A percentile compares a stretch with the other conserved stretches of the same genome.
phyloP scores from a whole-genome alignment of 2,113 vertebrate species.

The Symphodus melops region DNA sequence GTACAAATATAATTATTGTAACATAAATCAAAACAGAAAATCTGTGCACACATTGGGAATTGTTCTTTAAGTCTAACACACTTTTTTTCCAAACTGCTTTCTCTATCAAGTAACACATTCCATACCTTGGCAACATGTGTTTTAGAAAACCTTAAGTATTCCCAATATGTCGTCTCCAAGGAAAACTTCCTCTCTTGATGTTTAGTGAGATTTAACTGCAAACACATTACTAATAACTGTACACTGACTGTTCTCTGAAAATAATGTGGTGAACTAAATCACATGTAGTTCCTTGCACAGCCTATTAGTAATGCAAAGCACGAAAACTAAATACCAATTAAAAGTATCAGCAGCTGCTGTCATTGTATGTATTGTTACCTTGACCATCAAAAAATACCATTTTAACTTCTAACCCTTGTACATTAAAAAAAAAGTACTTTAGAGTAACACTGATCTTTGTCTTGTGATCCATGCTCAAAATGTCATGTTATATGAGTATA shows the following conservation, averaged over 20 bases:
- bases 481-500: neutral
- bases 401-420: neutral
- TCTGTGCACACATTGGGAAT: too few species aligned
- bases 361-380: neutral
- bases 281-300: conserved; percentile 1
- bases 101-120: neutral
- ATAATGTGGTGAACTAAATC: conserved; percentile 13
- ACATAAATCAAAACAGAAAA: too few species aligned
- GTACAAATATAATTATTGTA: too few species aligned
- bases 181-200: neutral
- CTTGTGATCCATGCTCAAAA: neutral
- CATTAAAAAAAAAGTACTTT: neutral
- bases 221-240: conserved; percentile 2
- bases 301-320: conserved; percentile 16
- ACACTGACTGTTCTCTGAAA: neutral
- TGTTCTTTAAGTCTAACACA: too few species aligned
- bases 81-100: neutral
- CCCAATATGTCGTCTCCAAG: neutral
- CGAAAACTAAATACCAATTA: neutral
- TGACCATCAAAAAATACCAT: neutral
- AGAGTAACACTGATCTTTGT: neutral
- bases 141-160: neutral
- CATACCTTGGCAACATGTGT: neutral
- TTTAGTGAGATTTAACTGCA: neutral
- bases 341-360: neutral